A percentile compares a stretch with the other conserved stretches of the same genome.
Conservation (phyloP, 2,113 vertebrate genomes). For the Monopterus albus region DNA sequence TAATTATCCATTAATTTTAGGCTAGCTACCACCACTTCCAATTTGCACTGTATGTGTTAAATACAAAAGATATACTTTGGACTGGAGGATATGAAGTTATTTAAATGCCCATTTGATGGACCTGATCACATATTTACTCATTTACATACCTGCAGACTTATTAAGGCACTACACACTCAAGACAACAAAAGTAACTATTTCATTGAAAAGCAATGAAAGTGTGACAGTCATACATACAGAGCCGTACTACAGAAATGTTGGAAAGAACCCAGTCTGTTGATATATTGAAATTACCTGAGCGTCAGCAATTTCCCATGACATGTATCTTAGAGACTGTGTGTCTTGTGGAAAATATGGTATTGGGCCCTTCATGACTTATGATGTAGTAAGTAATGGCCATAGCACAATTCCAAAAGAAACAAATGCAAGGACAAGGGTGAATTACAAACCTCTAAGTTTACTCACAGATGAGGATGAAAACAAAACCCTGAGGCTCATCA, state of each 20-base stretch:
- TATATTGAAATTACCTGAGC: constrained; percentile 46
- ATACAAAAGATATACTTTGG: not conserved
- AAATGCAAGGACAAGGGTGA: constrained; percentile 31
- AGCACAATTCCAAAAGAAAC: constrained; percentile 16
- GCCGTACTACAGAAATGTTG: constrained; percentile 2
- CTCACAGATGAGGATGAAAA: constrained; percentile 38
- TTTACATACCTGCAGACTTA: not conserved
- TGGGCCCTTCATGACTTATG: constrained; percentile 8
- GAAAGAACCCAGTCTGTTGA: constrained; percentile 10
- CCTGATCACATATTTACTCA: not conserved
- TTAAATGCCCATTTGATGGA: not conserved
- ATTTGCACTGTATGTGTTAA: not conserved
- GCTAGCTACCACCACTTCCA: not conserved
- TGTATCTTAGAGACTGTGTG: constrained; percentile 6
- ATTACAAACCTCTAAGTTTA: constrained; percentile 41
- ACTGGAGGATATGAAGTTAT: not conserved
- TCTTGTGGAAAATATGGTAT: constrained; percentile 35
- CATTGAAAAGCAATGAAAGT: not conserved
- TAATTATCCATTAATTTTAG: no score
- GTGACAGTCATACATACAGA: not conserved
- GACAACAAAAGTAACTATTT: not conserved
- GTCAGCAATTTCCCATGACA: constrained; percentile 29
- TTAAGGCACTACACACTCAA: not conserved
- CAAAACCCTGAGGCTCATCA: not conserved
- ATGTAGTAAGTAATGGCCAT: constrained; percentile 4